Evolutionary conservation across 1,140 invertebrate genomes (phyloP).

Genomic region (Procambarus virginalis): DNA sequence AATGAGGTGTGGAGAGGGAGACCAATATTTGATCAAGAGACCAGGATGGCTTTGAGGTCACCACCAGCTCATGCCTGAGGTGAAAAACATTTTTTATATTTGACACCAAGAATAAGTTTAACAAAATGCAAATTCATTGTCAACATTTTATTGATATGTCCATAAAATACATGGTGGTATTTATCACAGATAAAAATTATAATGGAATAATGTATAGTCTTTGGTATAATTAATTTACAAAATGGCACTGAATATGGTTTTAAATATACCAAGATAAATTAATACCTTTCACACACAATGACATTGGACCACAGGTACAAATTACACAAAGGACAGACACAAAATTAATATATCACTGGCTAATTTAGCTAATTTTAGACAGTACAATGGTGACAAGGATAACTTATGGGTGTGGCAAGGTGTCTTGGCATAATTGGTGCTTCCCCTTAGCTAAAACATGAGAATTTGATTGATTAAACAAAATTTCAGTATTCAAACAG

Average conservation of each 20-base stretch:
- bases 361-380: background rate
- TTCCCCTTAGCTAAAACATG: no score
- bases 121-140: background rate
- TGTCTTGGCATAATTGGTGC: no score
- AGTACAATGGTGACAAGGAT: no score
- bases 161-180: background rate
- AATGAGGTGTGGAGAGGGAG: no score
- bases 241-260: background rate
- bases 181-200: conserved; percentile 14
- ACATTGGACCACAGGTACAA: background rate
- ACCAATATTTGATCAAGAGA: no score
- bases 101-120: background rate
- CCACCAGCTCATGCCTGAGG: no score
- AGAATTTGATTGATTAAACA: no score
- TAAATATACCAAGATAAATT: background rate
- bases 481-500: no score
- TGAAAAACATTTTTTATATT: no score
- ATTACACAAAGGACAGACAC: background rate
- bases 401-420: no score
- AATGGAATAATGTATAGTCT: conserved; percentile 2
- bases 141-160: conserved; percentile 1
- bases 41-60: no score
- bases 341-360: background rate
- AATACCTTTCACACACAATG: background rate
- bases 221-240: conserved; percentile 11